Conservation (phyloP, 2,888 invertebrate species). For the Acanthosoma haemorrhoidale region DNA sequence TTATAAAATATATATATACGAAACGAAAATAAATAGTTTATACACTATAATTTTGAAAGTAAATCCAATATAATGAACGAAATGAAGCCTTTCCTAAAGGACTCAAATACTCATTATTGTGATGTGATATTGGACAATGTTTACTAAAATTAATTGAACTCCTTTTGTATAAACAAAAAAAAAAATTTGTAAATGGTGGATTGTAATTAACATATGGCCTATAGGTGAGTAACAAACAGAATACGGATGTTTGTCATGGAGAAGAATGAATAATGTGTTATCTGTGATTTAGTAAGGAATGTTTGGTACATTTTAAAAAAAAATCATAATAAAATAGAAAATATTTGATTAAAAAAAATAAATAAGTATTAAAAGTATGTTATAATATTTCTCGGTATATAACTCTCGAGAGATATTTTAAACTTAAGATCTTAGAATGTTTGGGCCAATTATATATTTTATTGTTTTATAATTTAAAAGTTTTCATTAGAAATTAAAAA, state of each 20-base stretch:
- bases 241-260: neutral
- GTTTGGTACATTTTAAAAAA: constrained; percentile 7
- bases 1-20: constrained; percentile 1
- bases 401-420: constrained; percentile 14
- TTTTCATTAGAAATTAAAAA: neutral
- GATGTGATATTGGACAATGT: constrained; percentile 27
- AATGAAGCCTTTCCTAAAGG: constrained; percentile 24
- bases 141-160: constrained; percentile 23
- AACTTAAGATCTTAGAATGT: constrained; percentile 15
- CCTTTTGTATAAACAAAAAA: constrained; percentile 18
- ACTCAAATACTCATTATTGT: constrained; percentile 13
- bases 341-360: too few relatives aligned
- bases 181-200: constrained; percentile 23
- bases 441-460: constrained; percentile 25
- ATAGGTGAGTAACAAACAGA: constrained; percentile 13
- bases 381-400: constrained; percentile 24
- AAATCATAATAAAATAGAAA: neutral
- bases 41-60: constrained; percentile 18
- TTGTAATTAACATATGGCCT: constrained; percentile 29
- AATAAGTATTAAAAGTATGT: constrained; percentile 1
- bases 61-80: constrained; percentile 5
- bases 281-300: constrained; percentile 27
- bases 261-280: constrained; percentile 23
- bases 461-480: constrained; percentile 15
- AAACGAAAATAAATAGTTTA: constrained; percentile 13